phyloP scores from a whole-genome alignment of 2,113 vertebrate genomes.

The Oriolus oriolus region DNA sequence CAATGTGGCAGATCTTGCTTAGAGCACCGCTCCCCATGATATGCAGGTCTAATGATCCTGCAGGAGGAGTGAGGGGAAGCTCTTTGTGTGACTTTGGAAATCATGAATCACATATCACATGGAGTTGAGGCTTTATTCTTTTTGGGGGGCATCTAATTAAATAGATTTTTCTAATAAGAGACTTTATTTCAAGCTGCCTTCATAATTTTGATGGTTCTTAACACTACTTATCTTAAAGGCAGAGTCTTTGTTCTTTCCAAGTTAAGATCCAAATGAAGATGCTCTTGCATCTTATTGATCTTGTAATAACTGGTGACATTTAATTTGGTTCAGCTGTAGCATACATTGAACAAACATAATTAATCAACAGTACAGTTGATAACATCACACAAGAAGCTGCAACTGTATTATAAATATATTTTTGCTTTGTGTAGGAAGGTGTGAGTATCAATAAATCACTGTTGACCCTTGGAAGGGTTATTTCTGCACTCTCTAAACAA shows the following conservation, averaged over 20 bases:
- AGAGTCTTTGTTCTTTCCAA: background rate
- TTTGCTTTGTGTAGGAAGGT: slow-evolving; percentile 80
- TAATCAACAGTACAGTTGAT: background rate
- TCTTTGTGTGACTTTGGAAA: rapidly evolving
- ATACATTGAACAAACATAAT: background rate
- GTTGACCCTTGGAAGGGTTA: slow-evolving; percentile 92
- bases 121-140: background rate
- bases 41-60: background rate
- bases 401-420: background rate
- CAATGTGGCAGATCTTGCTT: background rate
- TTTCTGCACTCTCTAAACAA: slow-evolving; percentile 91
- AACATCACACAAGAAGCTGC: background rate
- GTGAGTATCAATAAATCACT: slow-evolving; percentile 95
- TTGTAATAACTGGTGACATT: background rate
- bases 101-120: rapidly evolving
- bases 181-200: background rate
- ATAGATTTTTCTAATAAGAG: background rate
- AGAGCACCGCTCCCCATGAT: background rate
- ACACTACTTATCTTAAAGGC: background rate
- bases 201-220: background rate
- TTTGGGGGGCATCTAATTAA: background rate
- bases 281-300: background rate
- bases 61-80: background rate
- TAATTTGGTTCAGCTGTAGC: background rate
- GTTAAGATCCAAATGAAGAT: background rate